Evolutionary conservation across 1,140 invertebrate genomes (phyloP).

Genomic region (Anastrepha obliqua): DNA sequence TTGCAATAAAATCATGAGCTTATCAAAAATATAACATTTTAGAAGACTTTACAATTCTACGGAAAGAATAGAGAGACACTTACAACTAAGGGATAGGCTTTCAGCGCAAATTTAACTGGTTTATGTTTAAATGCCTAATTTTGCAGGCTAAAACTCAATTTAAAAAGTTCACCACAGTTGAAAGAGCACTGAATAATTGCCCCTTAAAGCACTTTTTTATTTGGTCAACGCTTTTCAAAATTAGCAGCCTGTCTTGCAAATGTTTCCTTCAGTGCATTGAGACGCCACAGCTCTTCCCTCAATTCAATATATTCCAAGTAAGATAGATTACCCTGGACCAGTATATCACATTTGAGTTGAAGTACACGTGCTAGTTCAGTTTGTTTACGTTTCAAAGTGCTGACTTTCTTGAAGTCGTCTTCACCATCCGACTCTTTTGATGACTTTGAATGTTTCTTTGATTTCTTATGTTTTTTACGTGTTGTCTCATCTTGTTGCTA

Average conservation of each 20-base stretch:
- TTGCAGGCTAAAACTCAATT: no score
- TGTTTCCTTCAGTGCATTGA: constrained; percentile 62
- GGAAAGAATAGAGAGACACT: no score
- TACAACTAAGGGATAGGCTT: no score
- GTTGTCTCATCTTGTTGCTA: not conserved
- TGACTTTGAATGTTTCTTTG: constrained; percentile 4
- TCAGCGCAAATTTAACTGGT: no score
- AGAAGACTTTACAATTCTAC: no score
- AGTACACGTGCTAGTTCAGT: constrained; percentile 65
- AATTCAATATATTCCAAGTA: constrained; percentile 69
- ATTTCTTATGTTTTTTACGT: constrained; percentile 49
- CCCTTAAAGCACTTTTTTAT: no score
- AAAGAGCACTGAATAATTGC: no score
- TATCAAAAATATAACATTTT: no score
- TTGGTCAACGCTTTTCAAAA: not conserved
- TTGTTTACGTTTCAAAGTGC: constrained; percentile 59
- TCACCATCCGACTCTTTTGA: not conserved
- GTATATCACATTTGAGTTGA: constrained; percentile 63
- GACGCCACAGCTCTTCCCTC: constrained; percentile 62
- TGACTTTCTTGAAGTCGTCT: constrained; percentile 23
- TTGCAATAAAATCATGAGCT: no score
- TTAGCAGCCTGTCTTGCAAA: constrained; percentile 54
- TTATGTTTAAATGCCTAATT: no score
- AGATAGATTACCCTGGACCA: constrained; percentile 64
- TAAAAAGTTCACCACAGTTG: no score